Evolutionary conservation across 2,888 invertebrate genomes (phyloP), one percentile per base, ranked within the genome.

Genomic region (Alloscopus bannaensis): DNA sequence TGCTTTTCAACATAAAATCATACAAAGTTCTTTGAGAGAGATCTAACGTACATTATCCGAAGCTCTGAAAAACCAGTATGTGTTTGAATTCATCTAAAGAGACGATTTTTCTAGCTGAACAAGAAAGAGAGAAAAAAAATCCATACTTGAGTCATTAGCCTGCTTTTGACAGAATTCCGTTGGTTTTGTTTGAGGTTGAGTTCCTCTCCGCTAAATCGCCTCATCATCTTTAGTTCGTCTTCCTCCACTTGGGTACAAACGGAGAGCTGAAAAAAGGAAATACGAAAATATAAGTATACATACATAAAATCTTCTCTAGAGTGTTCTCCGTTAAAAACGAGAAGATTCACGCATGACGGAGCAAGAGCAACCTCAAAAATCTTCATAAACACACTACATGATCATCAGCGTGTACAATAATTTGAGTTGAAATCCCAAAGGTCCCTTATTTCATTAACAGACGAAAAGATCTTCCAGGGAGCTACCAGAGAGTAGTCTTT

Each of bases 161-260:
- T 71, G 71, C 50, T 71, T 62, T 71, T 71, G 71, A 71, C 71
- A 71, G 71, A 62, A 62, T 62, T 68, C 42, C 40, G 68, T 26
- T 68, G 16, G 22, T 42, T 24, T 60, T 60, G 60, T 60, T 60
- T 60, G 60, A 36, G 40, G 40, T 60, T 60, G 40, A 60, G 60
- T 29, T 59, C 31, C 24, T 55, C 18, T 59, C 59, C 31, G 52
- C 6, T 36, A 45, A 45, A 45, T 31, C 57, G 57, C 57, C 57
- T 60, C 60, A 59, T 59, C 31, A 60, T 60, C 40, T 60, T 60
- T 40, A 60, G 59, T 59, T 18, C 59, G 8, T 2, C 59, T 18
- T 18, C 11, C 55, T 24, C 45, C 8, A 8, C 13, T 13, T 13
- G 36, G 13, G 36, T 36, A 13, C 8, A 36, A 36, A 36, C 6